Percentiles rank a stretch among this genome's conserved stretches.
These are phyloP conservation scores for Blastobasis adustella DNA, from an alignment of 2,888 invertebrate genomes.

Conservation along the genomic window DNA sequence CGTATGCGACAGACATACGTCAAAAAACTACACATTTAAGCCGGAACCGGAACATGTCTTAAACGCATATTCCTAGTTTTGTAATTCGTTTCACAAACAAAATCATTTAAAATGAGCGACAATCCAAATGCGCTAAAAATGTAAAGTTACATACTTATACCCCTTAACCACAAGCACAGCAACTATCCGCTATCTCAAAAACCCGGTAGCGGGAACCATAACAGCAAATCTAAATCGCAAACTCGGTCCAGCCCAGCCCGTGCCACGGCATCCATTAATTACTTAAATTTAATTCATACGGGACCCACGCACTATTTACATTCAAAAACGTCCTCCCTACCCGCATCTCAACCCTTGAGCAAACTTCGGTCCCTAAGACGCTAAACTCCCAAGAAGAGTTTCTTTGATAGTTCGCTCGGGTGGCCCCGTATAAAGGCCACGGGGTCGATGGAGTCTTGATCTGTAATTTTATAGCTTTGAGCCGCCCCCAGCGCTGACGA, in stretches of 20 bases:
- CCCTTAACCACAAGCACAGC: no score
- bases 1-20: no score
- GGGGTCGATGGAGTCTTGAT: slow-evolving; percentile 71
- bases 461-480: slow-evolving; percentile 74
- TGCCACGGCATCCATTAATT: slow-evolving; percentile 57
- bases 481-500: slow-evolving; percentile 51
- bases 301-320: slow-evolving; percentile 66
- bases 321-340: slow-evolving; percentile 66
- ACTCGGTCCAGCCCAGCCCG: slow-evolving; percentile 5
- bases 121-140: no score
- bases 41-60: no score
- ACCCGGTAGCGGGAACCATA: no score
- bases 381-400: slow-evolving; percentile 68
- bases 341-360: slow-evolving; percentile 69
- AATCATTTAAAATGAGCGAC: no score
- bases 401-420: slow-evolving; percentile 73
- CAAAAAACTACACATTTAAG: no score
- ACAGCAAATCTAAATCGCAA: slow-evolving; percentile 2
- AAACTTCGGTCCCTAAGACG: slow-evolving; percentile 70
- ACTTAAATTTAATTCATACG: slow-evolving; percentile 74
- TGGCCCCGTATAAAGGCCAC: slow-evolving; percentile 67
- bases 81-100: no score
- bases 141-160: no score
- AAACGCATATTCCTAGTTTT: no score
- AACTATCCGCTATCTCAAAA: no score